A percentile compares a stretch with the other conserved stretches of the same genome.
Evolutionary conservation across 2,797 vertebrate species (phyloP).

Genomic region (Neopelma chrysocephalum): DNA sequence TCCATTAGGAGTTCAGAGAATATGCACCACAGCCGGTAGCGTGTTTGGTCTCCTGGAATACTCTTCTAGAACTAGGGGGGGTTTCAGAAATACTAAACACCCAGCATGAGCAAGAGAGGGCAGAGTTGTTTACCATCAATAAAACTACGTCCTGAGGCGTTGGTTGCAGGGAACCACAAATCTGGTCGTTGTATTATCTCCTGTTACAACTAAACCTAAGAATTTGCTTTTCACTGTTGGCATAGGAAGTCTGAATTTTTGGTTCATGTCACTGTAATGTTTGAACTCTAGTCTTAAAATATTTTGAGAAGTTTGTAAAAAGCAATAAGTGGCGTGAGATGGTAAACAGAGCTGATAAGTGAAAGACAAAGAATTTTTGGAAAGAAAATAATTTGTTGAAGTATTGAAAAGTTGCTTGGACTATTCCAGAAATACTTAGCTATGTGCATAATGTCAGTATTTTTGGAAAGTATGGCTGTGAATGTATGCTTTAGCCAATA

Average conservation of each 20-base stretch:
- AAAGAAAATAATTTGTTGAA: neutral
- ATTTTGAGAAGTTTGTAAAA: neutral
- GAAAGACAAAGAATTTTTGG: neutral
- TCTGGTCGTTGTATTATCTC: neutral
- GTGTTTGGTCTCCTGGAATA: neutral
- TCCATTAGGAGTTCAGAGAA: neutral
- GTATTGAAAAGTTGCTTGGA: neutral
- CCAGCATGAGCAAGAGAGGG: neutral
- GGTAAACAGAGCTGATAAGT: neutral
- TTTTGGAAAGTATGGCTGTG: neutral
- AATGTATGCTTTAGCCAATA: neutral
- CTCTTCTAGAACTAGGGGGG: rapidly evolving
- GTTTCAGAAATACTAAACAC: neutral
- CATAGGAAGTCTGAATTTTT: neutral
- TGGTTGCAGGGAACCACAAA: neutral
- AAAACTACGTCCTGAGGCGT: neutral
- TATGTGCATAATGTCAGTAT: neutral
- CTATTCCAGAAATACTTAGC: neutral
- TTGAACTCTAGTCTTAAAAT: neutral
- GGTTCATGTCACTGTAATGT: neutral
- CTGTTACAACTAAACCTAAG: neutral
- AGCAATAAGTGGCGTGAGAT: neutral
- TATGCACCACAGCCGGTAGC: rapidly evolving
- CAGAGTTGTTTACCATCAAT: neutral
- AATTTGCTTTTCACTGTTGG: neutral